Evolutionary conservation across 2,888 invertebrate species (phyloP).

Genomic region (Drosophila fungiperda): DNA sequence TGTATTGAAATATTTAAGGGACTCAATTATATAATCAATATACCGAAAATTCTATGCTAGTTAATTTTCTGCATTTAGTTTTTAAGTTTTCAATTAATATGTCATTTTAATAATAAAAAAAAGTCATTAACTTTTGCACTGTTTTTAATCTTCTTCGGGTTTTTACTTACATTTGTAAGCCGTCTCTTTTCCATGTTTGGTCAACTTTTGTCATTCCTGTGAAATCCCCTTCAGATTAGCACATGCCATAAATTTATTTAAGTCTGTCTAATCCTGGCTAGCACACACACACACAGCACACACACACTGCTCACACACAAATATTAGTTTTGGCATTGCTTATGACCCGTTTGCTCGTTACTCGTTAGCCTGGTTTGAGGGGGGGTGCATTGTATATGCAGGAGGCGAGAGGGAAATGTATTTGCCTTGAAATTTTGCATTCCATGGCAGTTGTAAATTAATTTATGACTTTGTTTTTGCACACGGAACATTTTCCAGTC

Average conservation of each 20-base stretch:
- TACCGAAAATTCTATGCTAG: neutral
- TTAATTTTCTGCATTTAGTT: neutral
- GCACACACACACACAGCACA: slow-evolving; percentile 23
- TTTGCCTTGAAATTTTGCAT: slow-evolving; percentile 61
- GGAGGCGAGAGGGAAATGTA: slow-evolving; percentile 3
- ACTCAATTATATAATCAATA: neutral
- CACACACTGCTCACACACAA: slow-evolving; percentile 36
- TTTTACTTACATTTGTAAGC: slow-evolving; percentile 24
- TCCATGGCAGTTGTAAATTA: slow-evolving; percentile 69
- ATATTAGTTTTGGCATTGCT: slow-evolving; percentile 46
- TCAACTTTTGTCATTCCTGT: slow-evolving; percentile 32
- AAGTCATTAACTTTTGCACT: neutral
- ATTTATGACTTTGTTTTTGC: slow-evolving; percentile 66
- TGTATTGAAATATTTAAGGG: neutral
- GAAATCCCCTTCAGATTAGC: slow-evolving; percentile 61
- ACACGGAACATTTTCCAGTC: slow-evolving; percentile 32
- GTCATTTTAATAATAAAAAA: neutral
- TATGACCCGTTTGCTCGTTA: slow-evolving; percentile 12
- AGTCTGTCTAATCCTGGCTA: slow-evolving; percentile 63
- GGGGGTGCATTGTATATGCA: slow-evolving; percentile 19
- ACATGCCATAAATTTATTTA: slow-evolving; percentile 76
- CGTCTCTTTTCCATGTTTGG: slow-evolving; percentile 15
- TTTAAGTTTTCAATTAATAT: neutral
- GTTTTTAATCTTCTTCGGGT: slow-evolving; percentile 12
- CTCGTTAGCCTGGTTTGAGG: neutral